These are phyloP conservation scores for Tragelaphus buxtoni DNA, from an alignment of 2,113 vertebrate genomes.

Conservation along the genomic window DNA sequence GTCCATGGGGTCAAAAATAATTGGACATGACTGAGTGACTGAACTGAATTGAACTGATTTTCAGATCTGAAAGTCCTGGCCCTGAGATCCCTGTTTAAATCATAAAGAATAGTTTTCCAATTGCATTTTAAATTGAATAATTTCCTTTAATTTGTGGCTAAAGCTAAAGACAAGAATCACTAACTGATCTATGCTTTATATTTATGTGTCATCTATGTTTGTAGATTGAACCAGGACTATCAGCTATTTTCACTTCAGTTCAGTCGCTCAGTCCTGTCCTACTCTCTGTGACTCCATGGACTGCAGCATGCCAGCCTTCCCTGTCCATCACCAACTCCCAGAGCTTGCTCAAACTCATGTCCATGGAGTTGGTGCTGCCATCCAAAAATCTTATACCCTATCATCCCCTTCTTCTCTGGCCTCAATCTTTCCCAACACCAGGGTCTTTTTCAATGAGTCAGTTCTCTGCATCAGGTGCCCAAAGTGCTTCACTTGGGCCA, in stretches of 20 bases:
- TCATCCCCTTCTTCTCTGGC: not conserved
- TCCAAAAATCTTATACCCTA: not conserved
- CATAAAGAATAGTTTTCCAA: not conserved
- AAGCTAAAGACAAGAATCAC: conserved; percentile 4
- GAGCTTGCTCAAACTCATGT: not conserved
- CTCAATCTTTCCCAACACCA: not conserved
- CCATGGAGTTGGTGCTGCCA: not conserved
- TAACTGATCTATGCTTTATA: conserved; percentile 38
- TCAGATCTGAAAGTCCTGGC: conserved; percentile 1
- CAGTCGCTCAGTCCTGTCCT: not conserved
- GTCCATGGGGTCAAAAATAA: not conserved
- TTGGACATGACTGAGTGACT: not conserved
- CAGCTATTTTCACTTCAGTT: conserved; percentile 46
- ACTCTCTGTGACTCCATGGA: not conserved
- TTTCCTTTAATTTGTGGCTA: not conserved
- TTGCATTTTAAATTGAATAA: not conserved
- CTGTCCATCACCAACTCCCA: not conserved
- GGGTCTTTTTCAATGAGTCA: not conserved
- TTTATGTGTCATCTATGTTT: conserved; percentile 30
- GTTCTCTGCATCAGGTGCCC: not conserved
- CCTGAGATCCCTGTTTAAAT: not conserved
- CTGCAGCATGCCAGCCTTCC: not conserved
- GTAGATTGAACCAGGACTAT: conserved; percentile 28
- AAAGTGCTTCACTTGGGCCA: not conserved
- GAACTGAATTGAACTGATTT: not conserved